Conservation (phyloP, 2,113 vertebrate species). For the Aythya baeri region DNA sequence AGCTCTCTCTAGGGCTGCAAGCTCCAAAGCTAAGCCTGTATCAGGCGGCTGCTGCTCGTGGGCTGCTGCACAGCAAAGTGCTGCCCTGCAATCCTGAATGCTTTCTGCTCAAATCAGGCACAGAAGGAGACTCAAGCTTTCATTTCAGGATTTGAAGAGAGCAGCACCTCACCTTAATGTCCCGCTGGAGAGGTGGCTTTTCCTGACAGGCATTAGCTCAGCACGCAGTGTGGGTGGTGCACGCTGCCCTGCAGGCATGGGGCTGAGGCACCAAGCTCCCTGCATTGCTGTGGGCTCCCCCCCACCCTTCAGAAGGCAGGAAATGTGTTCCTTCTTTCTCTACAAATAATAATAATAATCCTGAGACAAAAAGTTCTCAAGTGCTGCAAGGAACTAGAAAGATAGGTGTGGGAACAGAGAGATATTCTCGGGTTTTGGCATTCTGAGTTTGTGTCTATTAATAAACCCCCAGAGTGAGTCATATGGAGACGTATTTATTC, state of each 20-base stretch:
- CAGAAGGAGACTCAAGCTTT: background rate
- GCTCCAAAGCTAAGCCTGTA: background rate
- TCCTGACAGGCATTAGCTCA: background rate
- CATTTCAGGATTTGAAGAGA: background rate
- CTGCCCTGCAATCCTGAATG: rapidly evolving
- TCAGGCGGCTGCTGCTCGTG: rapidly evolving
- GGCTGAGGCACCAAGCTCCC: background rate
- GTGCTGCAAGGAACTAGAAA: background rate
- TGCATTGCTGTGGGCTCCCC: rapidly evolving
- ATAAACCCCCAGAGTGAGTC: slow-evolving; percentile 64
- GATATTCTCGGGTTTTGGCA: slow-evolving; percentile 16
- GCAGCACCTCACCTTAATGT: rapidly evolving
- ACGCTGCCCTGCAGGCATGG: background rate
- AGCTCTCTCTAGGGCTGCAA: rapidly evolving
- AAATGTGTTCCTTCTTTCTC: background rate
- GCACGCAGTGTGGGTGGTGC: rapidly evolving
- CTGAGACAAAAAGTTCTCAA: background rate
- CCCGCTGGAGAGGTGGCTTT: background rate
- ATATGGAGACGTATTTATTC: slow-evolving; percentile 47
- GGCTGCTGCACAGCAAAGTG: background rate
- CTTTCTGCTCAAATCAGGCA: background rate
- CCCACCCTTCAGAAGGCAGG: background rate
- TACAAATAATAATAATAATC: background rate
- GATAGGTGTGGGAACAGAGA: background rate
- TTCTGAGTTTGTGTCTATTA: slow-evolving; percentile 66